Conservation (phyloP, 2,888 invertebrate genomes). For the Phyto melanocephala region DNA sequence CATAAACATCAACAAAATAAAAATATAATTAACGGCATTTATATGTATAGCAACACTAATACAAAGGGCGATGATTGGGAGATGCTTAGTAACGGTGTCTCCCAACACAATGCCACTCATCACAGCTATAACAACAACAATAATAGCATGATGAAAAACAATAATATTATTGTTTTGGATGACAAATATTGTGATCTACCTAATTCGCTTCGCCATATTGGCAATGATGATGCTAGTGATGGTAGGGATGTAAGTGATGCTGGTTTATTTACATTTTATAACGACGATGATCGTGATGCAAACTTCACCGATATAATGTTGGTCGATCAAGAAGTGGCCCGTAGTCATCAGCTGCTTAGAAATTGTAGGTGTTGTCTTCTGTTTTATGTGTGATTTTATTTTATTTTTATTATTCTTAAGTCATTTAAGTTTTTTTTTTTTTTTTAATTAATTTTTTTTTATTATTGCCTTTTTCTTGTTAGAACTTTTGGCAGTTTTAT, state of each 20-base stretch:
- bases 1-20: background rate
- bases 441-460: background rate
- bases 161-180: conserved; percentile 33
- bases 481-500: background rate
- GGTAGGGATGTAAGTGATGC: background rate
- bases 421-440: conserved; percentile 9
- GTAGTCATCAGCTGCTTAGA: conserved; percentile 64
- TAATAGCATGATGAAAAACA: conserved; percentile 21
- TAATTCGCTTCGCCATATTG: conserved; percentile 24
- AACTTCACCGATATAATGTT: conserved; percentile 40
- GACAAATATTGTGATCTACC: conserved; percentile 27
- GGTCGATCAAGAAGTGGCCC: conserved; percentile 60
- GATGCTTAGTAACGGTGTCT: conserved; percentile 60
- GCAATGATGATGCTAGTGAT: background rate
- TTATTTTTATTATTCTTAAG: conserved; percentile 16
- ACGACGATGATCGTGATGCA: conserved; percentile 26
- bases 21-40: background rate
- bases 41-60: background rate
- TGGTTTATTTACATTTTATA: background rate
- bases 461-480: too few relatives aligned
- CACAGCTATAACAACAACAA: conserved; percentile 22
- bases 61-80: conserved; percentile 65
- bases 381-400: background rate
- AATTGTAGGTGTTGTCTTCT: conserved; percentile 66
- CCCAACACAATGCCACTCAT: background rate